These are phyloP conservation scores for Panagrolaimus sp. DNA, from an alignment of 1,140 invertebrate species.

Conservation along the genomic window DNA sequence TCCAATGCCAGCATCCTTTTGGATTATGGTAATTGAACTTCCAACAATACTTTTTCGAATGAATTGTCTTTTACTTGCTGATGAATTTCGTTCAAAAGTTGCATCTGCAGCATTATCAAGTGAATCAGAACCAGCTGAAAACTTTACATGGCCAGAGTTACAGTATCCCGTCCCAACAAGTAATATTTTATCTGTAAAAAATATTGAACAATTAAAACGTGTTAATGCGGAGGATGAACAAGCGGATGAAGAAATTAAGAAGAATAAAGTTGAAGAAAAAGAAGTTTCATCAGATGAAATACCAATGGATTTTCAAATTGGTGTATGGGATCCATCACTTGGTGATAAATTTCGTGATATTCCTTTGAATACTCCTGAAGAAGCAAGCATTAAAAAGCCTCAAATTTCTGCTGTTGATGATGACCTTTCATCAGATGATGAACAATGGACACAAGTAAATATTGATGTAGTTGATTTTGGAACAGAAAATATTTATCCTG, in stretches of 20 bases:
- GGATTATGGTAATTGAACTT: constrained; percentile 90
- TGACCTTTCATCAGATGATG: constrained; percentile 45
- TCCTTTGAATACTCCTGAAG: constrained; percentile 24
- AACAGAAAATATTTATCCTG: background rate
- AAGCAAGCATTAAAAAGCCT: constrained; percentile 13
- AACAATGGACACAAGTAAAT: constrained; percentile 7
- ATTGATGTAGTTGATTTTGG: background rate
- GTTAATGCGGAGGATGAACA: constrained; percentile 37
- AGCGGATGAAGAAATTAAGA: constrained; percentile 41
- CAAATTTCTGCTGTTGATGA: constrained; percentile 20
- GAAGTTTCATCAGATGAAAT: constrained; percentile 20
- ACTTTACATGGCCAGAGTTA: constrained; percentile 27
- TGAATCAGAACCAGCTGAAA: constrained; percentile 61
- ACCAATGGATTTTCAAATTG: constrained; percentile 40
- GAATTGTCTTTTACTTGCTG: constrained; percentile 83
- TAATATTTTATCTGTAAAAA: constrained; percentile 44
- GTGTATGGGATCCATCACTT: constrained; percentile 52
- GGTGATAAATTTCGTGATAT: constrained; percentile 11
- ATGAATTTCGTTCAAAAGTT: constrained; percentile 78
- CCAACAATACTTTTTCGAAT: constrained; percentile 77
- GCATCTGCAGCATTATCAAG: constrained; percentile 72
- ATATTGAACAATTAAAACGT: constrained; percentile 43
- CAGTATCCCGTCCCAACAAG: constrained; percentile 21
- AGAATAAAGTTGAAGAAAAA: constrained; percentile 53
- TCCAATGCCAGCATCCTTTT: constrained; percentile 85